phyloP scores from a whole-genome alignment of 37 sponge, comb jelly and placozoan genomes.

The Petrosia ficiformis region DNA sequence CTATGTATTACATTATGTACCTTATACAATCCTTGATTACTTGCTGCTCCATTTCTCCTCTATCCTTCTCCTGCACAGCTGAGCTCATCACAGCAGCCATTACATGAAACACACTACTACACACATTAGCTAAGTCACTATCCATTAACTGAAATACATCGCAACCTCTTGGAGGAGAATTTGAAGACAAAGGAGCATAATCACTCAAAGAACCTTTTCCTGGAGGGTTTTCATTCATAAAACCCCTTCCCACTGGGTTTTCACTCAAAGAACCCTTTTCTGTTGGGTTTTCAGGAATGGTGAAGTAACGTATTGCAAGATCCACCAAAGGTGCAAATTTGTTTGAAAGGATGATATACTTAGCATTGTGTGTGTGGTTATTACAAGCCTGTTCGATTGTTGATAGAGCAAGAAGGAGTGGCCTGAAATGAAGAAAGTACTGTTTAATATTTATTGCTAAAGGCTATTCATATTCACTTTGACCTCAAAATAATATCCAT shows the following conservation, averaged over 20 bases:
- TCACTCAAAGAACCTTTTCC: no score
- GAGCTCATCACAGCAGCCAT: conserved; percentile 40
- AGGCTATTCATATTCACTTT: no score
- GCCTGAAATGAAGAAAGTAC: no score
- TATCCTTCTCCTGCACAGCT: conserved; percentile 1
- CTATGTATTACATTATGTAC: no score
- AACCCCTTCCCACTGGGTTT: no score
- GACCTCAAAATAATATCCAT: no score
- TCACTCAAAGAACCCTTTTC: no score
- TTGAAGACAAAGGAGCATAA: no score
- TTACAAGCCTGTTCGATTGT: conserved; percentile 20
- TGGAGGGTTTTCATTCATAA: no score
- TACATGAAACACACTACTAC: conserved; percentile 37
- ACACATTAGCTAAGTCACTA: conserved; percentile 12
- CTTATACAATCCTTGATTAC: conserved; percentile 27
- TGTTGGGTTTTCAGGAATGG: background rate
- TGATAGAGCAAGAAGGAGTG: conserved; percentile 15
- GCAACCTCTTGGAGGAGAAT: no score
- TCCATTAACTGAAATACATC: no score
- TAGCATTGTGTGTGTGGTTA: conserved; percentile 17
- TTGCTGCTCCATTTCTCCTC: background rate
- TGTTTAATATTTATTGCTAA: no score
- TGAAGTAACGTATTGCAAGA: background rate
- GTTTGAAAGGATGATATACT: conserved; percentile 36
- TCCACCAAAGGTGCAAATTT: conserved; percentile 35